phyloP scores from a whole-genome alignment of 2,113 vertebrate species.

The Illadopsis cleaveri region DNA sequence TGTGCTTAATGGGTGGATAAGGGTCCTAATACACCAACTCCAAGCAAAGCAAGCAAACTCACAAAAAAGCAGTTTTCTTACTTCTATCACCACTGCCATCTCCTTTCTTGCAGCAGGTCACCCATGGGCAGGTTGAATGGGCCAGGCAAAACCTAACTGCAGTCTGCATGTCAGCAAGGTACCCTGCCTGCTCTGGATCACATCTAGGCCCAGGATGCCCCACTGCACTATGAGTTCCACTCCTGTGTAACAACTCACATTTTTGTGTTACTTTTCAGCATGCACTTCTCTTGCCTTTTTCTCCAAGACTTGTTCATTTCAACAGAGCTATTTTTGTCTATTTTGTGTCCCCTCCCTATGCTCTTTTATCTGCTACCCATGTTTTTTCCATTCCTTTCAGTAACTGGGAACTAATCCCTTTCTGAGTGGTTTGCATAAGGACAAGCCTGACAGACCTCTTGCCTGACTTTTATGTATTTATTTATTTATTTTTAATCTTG shows the following conservation, averaged over 20 bases:
- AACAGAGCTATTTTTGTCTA: conserved; percentile 1
- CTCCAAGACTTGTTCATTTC: conserved; percentile 2
- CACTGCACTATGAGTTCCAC: neutral
- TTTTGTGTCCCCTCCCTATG: neutral
- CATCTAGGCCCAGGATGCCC: neutral
- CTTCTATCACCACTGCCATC: neutral
- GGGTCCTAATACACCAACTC: neutral
- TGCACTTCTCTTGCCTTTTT: neutral
- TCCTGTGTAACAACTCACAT: neutral
- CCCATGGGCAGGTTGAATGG: neutral
- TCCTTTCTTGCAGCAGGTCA: neutral
- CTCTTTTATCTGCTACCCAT: neutral
- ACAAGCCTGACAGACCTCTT: neutral
- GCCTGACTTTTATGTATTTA: neutral
- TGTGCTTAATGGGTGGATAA: neutral
- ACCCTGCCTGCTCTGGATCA: neutral
- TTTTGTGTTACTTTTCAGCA: neutral
- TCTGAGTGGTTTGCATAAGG: neutral
- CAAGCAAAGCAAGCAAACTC: neutral
- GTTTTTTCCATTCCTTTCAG: neutral
- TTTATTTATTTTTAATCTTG: neutral
- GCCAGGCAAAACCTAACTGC: neutral
- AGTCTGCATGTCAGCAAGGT: rapidly evolving
- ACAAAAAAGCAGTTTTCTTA: neutral
- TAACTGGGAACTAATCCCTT: neutral